A percentile compares a stretch with the other conserved stretches of the same genome.
Conservation (phyloP, 2,113 vertebrate species). For the Henicopernis longicauda region DNA sequence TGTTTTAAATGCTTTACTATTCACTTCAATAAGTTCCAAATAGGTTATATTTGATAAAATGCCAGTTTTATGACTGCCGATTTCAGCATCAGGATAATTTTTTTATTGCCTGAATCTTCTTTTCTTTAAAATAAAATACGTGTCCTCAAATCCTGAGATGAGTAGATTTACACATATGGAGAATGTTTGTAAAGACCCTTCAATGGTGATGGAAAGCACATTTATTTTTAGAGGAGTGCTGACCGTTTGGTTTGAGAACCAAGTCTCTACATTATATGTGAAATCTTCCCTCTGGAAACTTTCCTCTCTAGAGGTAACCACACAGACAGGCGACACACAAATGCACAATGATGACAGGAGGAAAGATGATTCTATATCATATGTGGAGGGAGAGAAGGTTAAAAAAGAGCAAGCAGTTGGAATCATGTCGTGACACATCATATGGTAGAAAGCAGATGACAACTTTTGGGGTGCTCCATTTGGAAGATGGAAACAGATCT, state of each 20-base stretch:
- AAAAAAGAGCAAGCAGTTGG: background rate
- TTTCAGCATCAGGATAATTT: background rate
- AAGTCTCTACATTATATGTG: background rate
- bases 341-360: background rate
- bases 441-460: background rate
- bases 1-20: background rate
- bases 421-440: background rate
- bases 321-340: background rate
- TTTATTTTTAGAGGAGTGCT: background rate
- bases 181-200: background rate
- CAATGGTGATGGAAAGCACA: background rate
- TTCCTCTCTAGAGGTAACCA: background rate
- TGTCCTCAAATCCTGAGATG: background rate
- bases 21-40: background rate
- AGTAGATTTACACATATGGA: fast-evolving
- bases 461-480: background rate
- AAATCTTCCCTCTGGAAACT: background rate
- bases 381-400: background rate
- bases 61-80: background rate
- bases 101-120: background rate
- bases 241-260: background rate
- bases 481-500: background rate
- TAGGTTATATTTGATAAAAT: background rate
- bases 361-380: background rate
- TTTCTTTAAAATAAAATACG: background rate